Conservation (phyloP, 2,797 vertebrate genomes). For the Xyrichtys novacula region DNA sequence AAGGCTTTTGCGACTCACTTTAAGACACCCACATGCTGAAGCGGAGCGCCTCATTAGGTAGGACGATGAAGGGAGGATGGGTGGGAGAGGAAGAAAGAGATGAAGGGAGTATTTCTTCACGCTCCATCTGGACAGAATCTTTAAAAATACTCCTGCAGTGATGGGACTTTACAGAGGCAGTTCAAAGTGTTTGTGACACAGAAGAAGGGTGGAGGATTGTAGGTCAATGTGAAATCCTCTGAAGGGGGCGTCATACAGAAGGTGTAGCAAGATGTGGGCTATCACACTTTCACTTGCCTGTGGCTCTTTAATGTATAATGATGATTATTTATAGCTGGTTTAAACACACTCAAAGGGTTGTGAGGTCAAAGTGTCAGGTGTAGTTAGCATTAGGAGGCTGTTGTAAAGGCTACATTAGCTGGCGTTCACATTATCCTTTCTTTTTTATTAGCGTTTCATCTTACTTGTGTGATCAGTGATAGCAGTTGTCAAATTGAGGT, state of each 20-base stretch:
- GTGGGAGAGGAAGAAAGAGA: constrained; percentile 52
- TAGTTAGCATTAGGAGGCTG: not conserved
- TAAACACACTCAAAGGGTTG: not conserved
- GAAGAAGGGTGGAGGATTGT: constrained; percentile 7
- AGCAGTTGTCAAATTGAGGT: too few relatives aligned
- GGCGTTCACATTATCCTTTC: not conserved
- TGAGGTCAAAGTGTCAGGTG: constrained; percentile 26
- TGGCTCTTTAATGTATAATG: constrained; percentile 25
- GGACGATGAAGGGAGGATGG: constrained; percentile 37
- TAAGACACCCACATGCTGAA: constrained; percentile 70
- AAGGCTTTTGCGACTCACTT: constrained; percentile 44
- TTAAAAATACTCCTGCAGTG: constrained; percentile 28
- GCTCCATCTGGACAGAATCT: constrained; percentile 59
- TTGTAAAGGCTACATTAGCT: not conserved
- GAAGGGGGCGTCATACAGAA: constrained; percentile 10
- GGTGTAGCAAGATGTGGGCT: constrained; percentile 17
- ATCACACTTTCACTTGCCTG: constrained; percentile 19
- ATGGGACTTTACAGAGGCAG: not conserved
- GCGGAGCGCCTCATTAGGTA: constrained; percentile 68
- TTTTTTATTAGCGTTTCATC: too few relatives aligned
- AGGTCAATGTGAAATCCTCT: constrained; percentile 23
- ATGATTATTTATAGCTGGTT: constrained; percentile 15
- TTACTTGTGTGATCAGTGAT: too few relatives aligned
- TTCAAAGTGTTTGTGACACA: constrained; percentile 35
- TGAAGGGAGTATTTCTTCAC: constrained; percentile 46